Percentiles rank a stretch among this genome's conserved stretches.
Evolutionary conservation across 2,888 invertebrate species (phyloP).

Genomic region (Amblyjoppa proteus): DNA sequence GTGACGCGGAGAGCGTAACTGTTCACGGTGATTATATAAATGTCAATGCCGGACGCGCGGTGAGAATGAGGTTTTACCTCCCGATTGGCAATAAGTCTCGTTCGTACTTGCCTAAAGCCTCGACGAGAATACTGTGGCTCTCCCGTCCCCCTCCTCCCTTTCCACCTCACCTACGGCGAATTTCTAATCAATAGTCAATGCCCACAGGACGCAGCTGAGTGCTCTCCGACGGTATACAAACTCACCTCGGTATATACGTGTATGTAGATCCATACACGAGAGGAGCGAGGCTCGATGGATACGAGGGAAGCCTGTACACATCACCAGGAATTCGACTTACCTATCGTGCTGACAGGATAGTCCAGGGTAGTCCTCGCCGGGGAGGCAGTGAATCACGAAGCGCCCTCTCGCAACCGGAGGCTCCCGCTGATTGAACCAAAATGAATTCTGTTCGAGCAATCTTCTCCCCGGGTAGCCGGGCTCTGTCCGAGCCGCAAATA

Average conservation of each 20-base stretch:
- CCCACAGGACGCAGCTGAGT: conserved; percentile 70
- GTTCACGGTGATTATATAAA: conserved; percentile 43
- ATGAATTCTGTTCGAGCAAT: conserved; percentile 57
- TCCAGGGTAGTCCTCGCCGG: not conserved
- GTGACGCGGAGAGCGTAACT: not conserved
- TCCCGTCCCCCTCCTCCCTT: not conserved
- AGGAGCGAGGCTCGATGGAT: conserved; percentile 32
- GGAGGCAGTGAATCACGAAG: conserved; percentile 35
- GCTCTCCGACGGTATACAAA: conserved; percentile 64
- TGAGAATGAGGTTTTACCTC: conserved; percentile 64
- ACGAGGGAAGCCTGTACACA: conserved; percentile 35
- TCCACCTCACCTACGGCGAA: conserved; percentile 54
- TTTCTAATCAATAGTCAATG: conserved; percentile 75
- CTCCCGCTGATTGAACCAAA: conserved; percentile 42
- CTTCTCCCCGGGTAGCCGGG: conserved; percentile 32
- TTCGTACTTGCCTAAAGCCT: conserved; percentile 61
- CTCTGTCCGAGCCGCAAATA: conserved; percentile 27
- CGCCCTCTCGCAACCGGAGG: not conserved
- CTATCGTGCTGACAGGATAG: conserved; percentile 13
- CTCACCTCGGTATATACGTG: conserved; percentile 27
- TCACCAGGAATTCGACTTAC: conserved; percentile 39
- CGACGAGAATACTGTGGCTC: conserved; percentile 52
- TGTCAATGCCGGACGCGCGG: conserved; percentile 48
- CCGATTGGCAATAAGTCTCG: conserved; percentile 74
- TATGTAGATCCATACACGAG: conserved; percentile 1